These are phyloP conservation scores for Ooceraea biroi DNA, from an alignment of 1,140 invertebrate species.

Conservation along the genomic window DNA sequence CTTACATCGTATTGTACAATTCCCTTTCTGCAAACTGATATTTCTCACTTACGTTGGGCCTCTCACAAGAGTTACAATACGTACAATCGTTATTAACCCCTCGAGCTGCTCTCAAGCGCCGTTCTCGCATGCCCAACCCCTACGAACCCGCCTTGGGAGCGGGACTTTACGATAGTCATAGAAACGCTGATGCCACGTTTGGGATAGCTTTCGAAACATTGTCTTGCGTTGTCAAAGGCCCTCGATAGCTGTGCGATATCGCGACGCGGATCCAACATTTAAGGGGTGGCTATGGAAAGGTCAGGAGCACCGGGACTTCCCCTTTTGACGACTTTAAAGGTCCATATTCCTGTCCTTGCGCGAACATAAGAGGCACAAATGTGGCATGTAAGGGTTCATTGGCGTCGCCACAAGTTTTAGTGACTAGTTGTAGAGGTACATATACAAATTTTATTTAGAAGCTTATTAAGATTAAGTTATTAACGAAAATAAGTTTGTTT, in stretches of 20 bases:
- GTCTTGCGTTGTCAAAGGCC: slow-evolving; percentile 38
- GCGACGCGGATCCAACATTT: slow-evolving; percentile 45
- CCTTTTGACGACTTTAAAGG: slow-evolving; percentile 54
- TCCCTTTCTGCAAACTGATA: neutral
- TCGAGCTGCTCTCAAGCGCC: neutral
- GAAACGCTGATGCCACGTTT: slow-evolving; percentile 48
- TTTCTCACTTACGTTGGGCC: neutral
- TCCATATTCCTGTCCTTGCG: slow-evolving; percentile 27
- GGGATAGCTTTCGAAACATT: slow-evolving; percentile 56
- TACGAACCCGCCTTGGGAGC: neutral
- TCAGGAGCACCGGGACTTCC: slow-evolving; percentile 17
- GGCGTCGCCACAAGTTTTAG: neutral
- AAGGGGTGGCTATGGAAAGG: slow-evolving; percentile 48
- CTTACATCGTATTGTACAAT: neutral
- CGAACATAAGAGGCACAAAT: slow-evolving; percentile 16
- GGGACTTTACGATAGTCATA: slow-evolving; percentile 42
- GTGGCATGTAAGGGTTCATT: neutral
- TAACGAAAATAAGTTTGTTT: neutral
- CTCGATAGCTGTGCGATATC: slow-evolving; percentile 47
- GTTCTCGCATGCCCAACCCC: slow-evolving; percentile 16
- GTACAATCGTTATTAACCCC: neutral
- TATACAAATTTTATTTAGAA: slow-evolving; percentile 3
- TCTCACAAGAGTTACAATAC: neutral
- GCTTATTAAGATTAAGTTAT: neutral
- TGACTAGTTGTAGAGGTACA: neutral